Base-by-base conservation (phyloP, 2,113 vertebrate species). In the Mobula birostris region DNA sequence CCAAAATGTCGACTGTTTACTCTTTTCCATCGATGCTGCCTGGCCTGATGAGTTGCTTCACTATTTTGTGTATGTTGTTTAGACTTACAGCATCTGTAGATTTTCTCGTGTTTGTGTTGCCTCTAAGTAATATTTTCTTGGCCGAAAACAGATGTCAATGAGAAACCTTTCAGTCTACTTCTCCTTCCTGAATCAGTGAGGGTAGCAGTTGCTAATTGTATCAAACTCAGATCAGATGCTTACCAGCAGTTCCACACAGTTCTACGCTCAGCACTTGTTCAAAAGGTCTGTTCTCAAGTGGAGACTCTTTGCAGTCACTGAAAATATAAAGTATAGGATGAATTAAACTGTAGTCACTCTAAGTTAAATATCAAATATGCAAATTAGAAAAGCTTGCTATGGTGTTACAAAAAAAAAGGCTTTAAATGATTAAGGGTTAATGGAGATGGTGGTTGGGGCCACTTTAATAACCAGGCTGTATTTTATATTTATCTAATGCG, bases 161-260 rank as follows among this genome's bases (percentile, higher is more conserved):
- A 90, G 66, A 63, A 66, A 90, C 21, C 5, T 19, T 90, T 32
- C 61, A 66, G n/a, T 90, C 29, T 32, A 32, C 85, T 90, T 66
- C 29, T 66, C 29, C 63, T 15, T 32, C 15, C 61, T 66, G 58
- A 90, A 66, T 63, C 58, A 32, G 85, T 90, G 29, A 90, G 29
- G 11, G 2, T 8, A 61, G n/a, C 14, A 3, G n/a, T 66, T 7
- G 11, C 66, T 15, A 88, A 7, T 58, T n/a, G 29, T n/a, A 88
- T 63, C 21, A 74, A n/a, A 66, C 6, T 72, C 3, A 72, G 72
- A 93, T 61, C 94, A 87, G 90, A 29, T 63, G 32, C 96, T 96
- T 97, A 99, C 99, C 99, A 98, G 99, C 99, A 0, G 99, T 99
- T 95, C 99, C 99, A 94, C 98, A 99, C 94, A 99, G 97, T 95